phyloP scores from a whole-genome alignment of 1,140 invertebrate species.

The Amphibalanus amphitrite region DNA sequence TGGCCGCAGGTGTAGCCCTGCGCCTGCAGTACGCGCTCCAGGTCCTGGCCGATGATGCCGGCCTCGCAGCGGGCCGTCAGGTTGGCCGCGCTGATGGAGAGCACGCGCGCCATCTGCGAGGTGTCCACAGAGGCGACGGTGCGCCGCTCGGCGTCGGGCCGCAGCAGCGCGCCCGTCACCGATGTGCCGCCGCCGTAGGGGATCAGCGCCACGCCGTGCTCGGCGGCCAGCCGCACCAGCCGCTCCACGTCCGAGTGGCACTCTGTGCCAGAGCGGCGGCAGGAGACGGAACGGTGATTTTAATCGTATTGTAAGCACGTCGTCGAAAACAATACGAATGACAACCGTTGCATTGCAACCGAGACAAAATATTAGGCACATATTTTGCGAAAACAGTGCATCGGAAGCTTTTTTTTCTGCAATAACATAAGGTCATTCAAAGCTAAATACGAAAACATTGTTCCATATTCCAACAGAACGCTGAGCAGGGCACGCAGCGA shows the following conservation, averaged over 20 bases:
- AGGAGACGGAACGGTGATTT: neutral
- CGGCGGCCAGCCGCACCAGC: conserved; percentile 57
- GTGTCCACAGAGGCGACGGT: conserved; percentile 84
- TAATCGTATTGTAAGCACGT: no score
- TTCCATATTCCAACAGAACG: neutral
- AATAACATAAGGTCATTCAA: no score
- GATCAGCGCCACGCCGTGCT: conserved; percentile 66
- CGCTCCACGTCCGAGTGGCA: conserved; percentile 63
- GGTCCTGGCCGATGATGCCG: conserved; percentile 87
- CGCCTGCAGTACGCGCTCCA: conserved; percentile 53
- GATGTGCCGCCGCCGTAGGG: conserved; percentile 94
- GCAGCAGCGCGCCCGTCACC: conserved; percentile 76
- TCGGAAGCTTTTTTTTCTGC: neutral
- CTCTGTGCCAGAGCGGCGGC: conserved; percentile 22
- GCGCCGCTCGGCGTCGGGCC: conserved; percentile 58
- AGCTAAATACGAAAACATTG: neutral
- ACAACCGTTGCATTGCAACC: neutral
- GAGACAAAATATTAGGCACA: neutral
- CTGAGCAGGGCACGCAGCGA: neutral
- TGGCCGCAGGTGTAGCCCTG: conserved; percentile 68
- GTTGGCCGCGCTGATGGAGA: conserved; percentile 89
- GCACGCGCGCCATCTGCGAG: conserved; percentile 77
- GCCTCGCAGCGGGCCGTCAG: conserved; percentile 63
- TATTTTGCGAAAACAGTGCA: neutral
- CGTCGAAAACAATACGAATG: neutral